Conservation (phyloP, 2,113 vertebrate genomes). For the Petrocephalus zakoni region DNA sequence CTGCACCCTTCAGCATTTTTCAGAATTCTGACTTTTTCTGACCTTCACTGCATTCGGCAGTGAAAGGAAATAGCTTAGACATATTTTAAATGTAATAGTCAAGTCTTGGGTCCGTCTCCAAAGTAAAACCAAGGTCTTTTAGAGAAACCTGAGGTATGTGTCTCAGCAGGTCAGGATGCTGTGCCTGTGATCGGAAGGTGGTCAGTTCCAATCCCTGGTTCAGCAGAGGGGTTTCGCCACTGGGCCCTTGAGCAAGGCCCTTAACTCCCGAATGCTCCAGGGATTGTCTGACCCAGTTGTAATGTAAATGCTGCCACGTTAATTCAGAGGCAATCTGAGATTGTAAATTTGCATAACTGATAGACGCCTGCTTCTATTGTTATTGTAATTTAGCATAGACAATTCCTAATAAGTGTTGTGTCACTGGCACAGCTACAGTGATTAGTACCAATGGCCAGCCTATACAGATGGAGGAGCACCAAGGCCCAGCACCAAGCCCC, state of each 20-base stretch:
- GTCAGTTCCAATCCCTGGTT: neutral
- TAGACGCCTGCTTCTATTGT: neutral
- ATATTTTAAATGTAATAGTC: neutral
- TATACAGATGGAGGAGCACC: neutral
- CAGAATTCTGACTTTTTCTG: neutral
- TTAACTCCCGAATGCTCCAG: neutral
- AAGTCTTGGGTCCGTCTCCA: neutral
- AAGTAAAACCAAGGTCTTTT: neutral
- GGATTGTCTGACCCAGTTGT: neutral
- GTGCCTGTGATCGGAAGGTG: neutral
- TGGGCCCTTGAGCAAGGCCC: neutral
- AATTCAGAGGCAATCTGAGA: neutral
- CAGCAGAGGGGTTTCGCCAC: neutral
- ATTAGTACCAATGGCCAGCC: neutral
- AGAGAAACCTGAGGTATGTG: neutral
- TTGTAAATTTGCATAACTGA: neutral
- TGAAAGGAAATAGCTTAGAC: neutral
- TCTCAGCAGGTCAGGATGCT: neutral
- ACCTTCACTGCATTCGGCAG: neutral
- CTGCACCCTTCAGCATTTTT: neutral
- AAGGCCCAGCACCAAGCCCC: neutral
- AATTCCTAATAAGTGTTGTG: neutral
- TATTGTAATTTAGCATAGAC: neutral
- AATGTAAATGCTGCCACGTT: neutral
- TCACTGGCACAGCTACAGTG: neutral